Evolutionary conservation across 2,888 invertebrate genomes (phyloP), one percentile per base, ranked within the genome.

Genomic region (Nomada ruficornis): DNA sequence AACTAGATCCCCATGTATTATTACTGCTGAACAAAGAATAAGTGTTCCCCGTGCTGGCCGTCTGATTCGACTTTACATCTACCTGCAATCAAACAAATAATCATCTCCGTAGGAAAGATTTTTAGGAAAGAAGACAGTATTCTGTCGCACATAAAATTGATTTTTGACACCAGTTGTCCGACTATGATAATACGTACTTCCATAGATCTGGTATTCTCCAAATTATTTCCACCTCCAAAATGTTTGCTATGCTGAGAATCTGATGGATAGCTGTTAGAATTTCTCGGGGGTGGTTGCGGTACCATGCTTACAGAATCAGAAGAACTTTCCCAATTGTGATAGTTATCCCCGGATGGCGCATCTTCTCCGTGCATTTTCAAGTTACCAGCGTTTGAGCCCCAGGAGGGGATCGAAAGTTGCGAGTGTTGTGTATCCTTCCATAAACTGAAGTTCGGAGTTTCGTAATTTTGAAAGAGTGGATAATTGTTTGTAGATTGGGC

Each of bases 11-110:
- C 91, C 92, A 91, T 5, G 90, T 85, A 15, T 68, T 80, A 60
- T 91, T 92, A 57, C 91, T 95, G 93, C 95, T 95, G 92, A 95
- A 95, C 90, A 95, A 90, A 9, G 95, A 95, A 91, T 96, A 95
- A 15, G 95, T 95, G 85, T 94, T 95, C 86, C 94, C 94, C 5
- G 92, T 86, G 50, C 69, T 89, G 23, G 86, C 73, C 36, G 89
- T 18, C 91, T 93, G 84, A 93, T 94, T 74, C 88, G 94, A 84
- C 90, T 94, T 87, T 94, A 87, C 2, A 92, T 94, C 15, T 94
- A 94, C 80, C 94, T 95, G 71, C 20, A n/a, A 26, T 9, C 13
- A 63, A 11, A 69, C 18, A 44, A 7, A 47, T 47, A 47, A 47
- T 15, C 11, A 15, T 47, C 47, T 47, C 47, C 13, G 36, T 36